Base-by-base conservation (phyloP, 2,888 invertebrate genomes). In the Drosophila nr. perissopoda region DNA sequence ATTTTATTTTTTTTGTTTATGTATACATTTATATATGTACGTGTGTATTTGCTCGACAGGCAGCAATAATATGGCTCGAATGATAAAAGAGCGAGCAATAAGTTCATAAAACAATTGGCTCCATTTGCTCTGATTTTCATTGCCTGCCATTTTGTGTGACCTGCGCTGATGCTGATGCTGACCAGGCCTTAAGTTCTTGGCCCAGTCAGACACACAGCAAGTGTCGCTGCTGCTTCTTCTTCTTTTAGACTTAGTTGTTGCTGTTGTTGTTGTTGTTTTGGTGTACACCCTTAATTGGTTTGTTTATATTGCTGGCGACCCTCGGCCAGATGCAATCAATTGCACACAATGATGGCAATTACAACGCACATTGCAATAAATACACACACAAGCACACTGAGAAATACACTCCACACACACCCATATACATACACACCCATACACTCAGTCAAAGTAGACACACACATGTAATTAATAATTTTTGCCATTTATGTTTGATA, bases 91-190 rank as follows among this genome's bases (percentile, higher is more conserved):
- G 75, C 79, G 75, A 70, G 82, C 86, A 84, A 88, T 88, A 88
- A 88, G 87, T 88, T 88, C 88, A 88, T 88, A 88, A 86, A 88
- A 88, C 87, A 88, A 88, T 88, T 88, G 88, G 88, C 87, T 88
- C 82, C 84, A 83, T 87, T 88, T 83, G 82, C 88, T 79, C 72
- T 84, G 87, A 88, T 88, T 88, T 88, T 86, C 87, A 86, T 86
- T 86, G 85, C 85, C 83, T 83, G 87, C 80, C 83, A 85, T 83
- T 83, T 84, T 78, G 70, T 79, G 77, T 83, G 86, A 87, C 82
- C 86, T 86, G 78, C 72, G 38, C 42, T 60, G 84, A 69, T 46
- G 58, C 48, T 36, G 48, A 11, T 21, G 49, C 33, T 27, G 83
- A 81, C 81, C 81, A 52, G 69, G 21, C 59, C 46, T 65, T 68